These are phyloP conservation scores for Chondrilla cf. caribensis DNA, from an alignment of 37 sponge, comb jelly and placozoan species.

Conservation along the genomic window DNA sequence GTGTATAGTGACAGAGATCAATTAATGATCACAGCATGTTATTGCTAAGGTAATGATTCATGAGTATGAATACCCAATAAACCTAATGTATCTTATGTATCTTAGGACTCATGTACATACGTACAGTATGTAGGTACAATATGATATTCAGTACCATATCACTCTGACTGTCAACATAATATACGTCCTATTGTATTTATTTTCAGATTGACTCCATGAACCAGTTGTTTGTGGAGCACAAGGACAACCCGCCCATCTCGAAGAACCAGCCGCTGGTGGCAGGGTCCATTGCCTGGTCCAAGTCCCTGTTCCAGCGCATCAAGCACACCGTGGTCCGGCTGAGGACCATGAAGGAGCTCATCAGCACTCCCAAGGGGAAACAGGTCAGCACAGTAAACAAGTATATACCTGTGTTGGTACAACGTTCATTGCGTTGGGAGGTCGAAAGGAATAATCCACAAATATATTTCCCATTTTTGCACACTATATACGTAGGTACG, in stretches of 20 bases:
- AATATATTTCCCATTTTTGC: not conserved
- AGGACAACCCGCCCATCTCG: slow-evolving; percentile 78
- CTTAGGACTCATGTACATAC: too few species aligned
- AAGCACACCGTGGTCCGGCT: slow-evolving; percentile 94
- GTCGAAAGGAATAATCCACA: not conserved
- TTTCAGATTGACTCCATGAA: slow-evolving; percentile 76
- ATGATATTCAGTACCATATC: too few species aligned
- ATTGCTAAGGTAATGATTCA: too few species aligned
- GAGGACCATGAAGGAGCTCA: slow-evolving; percentile 90
- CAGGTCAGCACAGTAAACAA: slow-evolving; percentile 62
- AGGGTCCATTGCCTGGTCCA: slow-evolving; percentile 94
- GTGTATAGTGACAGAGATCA: too few species aligned
- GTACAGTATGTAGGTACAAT: too few species aligned
- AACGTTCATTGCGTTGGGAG: not conserved
- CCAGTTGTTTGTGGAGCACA: slow-evolving; percentile 69
- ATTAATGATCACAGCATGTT: too few species aligned
- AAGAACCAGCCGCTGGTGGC: slow-evolving; percentile 95
- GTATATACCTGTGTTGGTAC: slow-evolving; percentile 2
- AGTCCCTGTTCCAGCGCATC: slow-evolving; percentile 94
- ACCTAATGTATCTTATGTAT: too few species aligned
- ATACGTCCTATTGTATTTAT: too few species aligned
- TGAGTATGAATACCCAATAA: too few species aligned
- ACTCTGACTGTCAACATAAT: too few species aligned
- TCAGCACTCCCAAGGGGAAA: slow-evolving; percentile 80
- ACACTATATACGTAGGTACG: not conserved